These are phyloP conservation scores for Chaetura pelagica DNA, from an alignment of 2,113 vertebrate genomes.

Conservation along the genomic window DNA sequence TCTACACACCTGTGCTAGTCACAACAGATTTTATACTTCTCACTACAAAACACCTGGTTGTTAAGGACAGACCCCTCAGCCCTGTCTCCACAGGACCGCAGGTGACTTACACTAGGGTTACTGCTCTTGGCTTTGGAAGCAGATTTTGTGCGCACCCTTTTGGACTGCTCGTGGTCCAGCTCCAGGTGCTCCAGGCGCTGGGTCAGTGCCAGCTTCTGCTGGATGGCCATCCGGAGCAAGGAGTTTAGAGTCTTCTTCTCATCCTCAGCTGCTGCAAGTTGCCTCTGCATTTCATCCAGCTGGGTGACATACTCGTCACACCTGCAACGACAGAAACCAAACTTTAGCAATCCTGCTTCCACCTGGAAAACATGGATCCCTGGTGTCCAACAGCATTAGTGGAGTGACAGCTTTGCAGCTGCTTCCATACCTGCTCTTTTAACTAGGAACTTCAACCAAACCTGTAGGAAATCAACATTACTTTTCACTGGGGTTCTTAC, in stretches of 20 bases:
- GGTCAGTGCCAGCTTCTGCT: constrained; percentile 97
- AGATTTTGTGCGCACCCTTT: constrained; percentile 85
- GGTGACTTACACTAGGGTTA: constrained; percentile 90
- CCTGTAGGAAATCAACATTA: neutral
- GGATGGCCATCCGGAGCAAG: constrained; percentile 96
- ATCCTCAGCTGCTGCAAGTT: constrained; percentile 94
- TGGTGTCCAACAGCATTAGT: fast-evolving
- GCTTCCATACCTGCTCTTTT: neutral
- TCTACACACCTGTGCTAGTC: constrained; percentile 79
- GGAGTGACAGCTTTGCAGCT: neutral
- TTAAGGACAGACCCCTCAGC: constrained; percentile 83
- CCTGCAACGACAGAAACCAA: constrained; percentile 67
- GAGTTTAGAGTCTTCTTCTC: constrained; percentile 99
- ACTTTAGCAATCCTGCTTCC: neutral
- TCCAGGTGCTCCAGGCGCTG: constrained; percentile 96
- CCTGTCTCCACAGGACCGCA: constrained; percentile 83
- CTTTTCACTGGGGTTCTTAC: neutral
- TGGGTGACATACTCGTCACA: constrained; percentile 97
- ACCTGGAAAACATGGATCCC: neutral
- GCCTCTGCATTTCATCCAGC: constrained; percentile 97
- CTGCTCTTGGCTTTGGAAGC: constrained; percentile 85
- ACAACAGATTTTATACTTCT: constrained; percentile 98
- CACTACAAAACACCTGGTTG: constrained; percentile 90
- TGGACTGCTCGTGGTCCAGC: constrained; percentile 91
- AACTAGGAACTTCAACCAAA: neutral